A percentile compares a stretch with the other conserved stretches of the same genome.
Conservation (phyloP, 2,113 vertebrate species). For the Pachycephala philippinensis region DNA sequence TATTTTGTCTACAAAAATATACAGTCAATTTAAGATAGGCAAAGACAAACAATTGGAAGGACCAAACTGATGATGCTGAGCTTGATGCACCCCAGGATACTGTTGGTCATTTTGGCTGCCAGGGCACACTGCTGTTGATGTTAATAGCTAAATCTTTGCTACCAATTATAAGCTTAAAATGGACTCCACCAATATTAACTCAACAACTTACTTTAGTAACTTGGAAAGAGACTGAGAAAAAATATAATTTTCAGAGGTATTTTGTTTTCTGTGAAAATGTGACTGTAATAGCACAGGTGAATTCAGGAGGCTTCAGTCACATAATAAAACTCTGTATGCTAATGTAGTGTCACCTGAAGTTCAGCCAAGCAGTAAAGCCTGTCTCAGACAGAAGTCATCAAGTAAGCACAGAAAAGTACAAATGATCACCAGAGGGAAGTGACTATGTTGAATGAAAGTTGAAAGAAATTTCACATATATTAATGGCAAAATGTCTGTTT, state of each 20-base stretch:
- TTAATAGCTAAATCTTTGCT: background rate
- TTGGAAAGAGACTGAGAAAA: background rate
- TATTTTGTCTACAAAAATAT: background rate
- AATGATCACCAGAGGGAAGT: slow-evolving; percentile 2
- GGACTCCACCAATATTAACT: background rate
- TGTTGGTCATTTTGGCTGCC: background rate
- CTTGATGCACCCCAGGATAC: background rate
- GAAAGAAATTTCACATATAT: slow-evolving; percentile 10
- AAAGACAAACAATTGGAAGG: background rate
- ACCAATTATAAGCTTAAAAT: background rate
- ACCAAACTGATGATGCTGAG: background rate
- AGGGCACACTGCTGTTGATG: background rate
- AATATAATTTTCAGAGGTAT: background rate
- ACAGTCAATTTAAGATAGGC: background rate
- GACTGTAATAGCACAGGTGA: background rate
- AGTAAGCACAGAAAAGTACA: background rate
- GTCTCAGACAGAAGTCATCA: background rate
- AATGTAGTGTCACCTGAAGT: background rate
- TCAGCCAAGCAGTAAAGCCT: background rate
- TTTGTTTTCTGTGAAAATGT: background rate
- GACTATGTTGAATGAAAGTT: background rate
- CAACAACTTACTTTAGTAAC: background rate
- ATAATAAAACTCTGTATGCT: background rate
- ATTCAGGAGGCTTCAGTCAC: background rate
- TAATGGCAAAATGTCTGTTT: background rate